Percentiles rank a stretch among this genome's conserved stretches.
phyloP scores from a whole-genome alignment of 2,113 vertebrate species.

The Mirounga angustirostris region DNA sequence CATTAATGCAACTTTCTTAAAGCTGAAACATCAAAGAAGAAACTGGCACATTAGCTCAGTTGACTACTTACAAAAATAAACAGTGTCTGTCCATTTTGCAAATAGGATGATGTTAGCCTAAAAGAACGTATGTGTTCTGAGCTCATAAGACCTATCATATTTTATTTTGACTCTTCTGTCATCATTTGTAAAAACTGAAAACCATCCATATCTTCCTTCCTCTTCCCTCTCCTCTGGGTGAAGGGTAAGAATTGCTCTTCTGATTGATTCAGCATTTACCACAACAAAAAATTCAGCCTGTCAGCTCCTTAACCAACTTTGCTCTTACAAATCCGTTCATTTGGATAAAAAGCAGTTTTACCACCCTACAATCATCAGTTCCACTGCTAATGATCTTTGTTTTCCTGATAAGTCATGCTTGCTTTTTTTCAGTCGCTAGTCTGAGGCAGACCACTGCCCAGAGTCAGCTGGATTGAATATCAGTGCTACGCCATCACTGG shows the following conservation, averaged over 20 bases:
- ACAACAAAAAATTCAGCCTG: conserved; percentile 34
- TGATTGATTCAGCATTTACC: background rate
- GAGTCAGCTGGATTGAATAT: background rate
- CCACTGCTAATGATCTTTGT: background rate
- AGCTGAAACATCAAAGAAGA: conserved; percentile 85
- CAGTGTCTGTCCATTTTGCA: conserved; percentile 72
- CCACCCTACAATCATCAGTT: background rate
- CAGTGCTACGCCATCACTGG: background rate
- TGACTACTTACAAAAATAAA: conserved; percentile 80
- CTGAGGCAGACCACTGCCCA: background rate
- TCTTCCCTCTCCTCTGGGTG: background rate
- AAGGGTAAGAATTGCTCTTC: background rate
- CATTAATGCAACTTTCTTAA: conserved; percentile 85
- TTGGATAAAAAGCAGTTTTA: conserved; percentile 32
- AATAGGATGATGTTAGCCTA: conserved; percentile 53
- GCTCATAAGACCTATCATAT: conserved; percentile 50
- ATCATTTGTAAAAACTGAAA: conserved; percentile 41
- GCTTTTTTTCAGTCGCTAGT: background rate
- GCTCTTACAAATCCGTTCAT: conserved; percentile 10
- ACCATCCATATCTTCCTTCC: background rate
- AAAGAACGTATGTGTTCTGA: conserved; percentile 5
- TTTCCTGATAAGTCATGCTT: background rate
- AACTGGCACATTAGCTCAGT: conserved; percentile 78
- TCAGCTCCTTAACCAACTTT: conserved; percentile 30
- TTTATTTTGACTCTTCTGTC: conserved; percentile 48